phyloP scores from a whole-genome alignment of 2,888 invertebrate species.

The Pegoplata infirma region DNA sequence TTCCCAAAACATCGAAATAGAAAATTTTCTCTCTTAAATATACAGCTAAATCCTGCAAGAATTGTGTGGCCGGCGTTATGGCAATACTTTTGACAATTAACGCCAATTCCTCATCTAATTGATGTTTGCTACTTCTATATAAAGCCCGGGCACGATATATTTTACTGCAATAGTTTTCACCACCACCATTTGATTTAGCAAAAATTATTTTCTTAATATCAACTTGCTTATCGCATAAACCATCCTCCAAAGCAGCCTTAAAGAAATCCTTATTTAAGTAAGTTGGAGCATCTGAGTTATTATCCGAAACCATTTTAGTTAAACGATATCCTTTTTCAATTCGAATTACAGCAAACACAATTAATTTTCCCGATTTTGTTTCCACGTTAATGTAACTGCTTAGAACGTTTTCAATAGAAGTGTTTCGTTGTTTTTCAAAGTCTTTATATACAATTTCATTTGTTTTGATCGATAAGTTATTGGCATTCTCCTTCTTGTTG shows the following conservation, averaged over 20 bases:
- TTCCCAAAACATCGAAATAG: constrained; percentile 77
- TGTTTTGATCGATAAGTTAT: constrained; percentile 15
- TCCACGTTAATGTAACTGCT: constrained; percentile 17
- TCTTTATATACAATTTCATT: constrained; percentile 40
- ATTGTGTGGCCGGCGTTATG: constrained; percentile 76
- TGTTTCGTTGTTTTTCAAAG: constrained; percentile 9
- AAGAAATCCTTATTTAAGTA: constrained; percentile 75
- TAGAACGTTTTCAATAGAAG: constrained; percentile 27
- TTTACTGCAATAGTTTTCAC: constrained; percentile 76
- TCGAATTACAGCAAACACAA: not conserved
- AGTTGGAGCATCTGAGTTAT: constrained; percentile 67
- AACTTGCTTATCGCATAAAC: constrained; percentile 71
- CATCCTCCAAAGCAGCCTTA: constrained; percentile 74
- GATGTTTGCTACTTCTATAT: constrained; percentile 71
- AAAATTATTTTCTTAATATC: constrained; percentile 73
- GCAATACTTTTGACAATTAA: constrained; percentile 76
- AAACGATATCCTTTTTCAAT: not conserved
- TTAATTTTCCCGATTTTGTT: not conserved
- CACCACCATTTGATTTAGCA: constrained; percentile 71
- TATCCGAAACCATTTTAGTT: constrained; percentile 69
- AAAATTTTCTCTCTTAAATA: constrained; percentile 79
- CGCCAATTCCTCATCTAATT: constrained; percentile 72
- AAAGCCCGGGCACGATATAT: constrained; percentile 73
- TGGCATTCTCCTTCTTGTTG: constrained; percentile 4
- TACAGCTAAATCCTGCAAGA: constrained; percentile 78